Base-by-base conservation (phyloP, 2,797 vertebrate genomes). In the Eulemur rubriventer region DNA sequence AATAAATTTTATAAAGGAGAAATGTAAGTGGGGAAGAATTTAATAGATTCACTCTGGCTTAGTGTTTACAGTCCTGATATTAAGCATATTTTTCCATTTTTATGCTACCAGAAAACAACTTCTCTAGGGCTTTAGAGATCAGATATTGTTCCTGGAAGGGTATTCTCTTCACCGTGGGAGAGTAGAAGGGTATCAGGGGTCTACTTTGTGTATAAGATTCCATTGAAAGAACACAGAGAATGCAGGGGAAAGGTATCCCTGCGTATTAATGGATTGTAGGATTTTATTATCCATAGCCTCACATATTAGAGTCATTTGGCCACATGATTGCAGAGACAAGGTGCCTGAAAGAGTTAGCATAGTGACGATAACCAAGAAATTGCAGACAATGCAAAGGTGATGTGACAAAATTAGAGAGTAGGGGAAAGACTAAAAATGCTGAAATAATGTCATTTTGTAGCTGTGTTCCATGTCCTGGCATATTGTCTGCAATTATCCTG, bases 361-460 rank as follows among this genome's bases (percentile, higher is more conserved):
- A 48, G n/a, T 83, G 59, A 79, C 38, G 14, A 79, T 28, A 46
- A 69, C 38, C 33, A 91, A 30, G 52, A 88, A n/a, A 33, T 72
- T 81, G 20, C 20, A 55, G 52, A 59, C 43, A 84, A 43, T 69
- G 48, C 24, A 94, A 41, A 90, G 52, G 50, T 26, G 65, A 61
- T 75, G 16, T 16, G 52, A 67, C 63, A 52, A 75, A 96, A 93
- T 76, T 80, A 67, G 50, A 43, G 24, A 22, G 13, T 67, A 6
- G 24, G 17, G 7, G 11, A 67, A 94, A 89, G 79, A 89, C n/a
- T 18, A 38, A 82, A 86, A 73, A 90, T 46, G 22, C 24, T 48
- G 26, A 94, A 91, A 75, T 33, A 85, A 80, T 67, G 65, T 61
- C 78, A 52, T 81, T 90, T 75, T 94, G 30, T 78, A 55, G 61